Conservation (phyloP, 2,113 vertebrate species). For the Sapayoa aenigma region DNA sequence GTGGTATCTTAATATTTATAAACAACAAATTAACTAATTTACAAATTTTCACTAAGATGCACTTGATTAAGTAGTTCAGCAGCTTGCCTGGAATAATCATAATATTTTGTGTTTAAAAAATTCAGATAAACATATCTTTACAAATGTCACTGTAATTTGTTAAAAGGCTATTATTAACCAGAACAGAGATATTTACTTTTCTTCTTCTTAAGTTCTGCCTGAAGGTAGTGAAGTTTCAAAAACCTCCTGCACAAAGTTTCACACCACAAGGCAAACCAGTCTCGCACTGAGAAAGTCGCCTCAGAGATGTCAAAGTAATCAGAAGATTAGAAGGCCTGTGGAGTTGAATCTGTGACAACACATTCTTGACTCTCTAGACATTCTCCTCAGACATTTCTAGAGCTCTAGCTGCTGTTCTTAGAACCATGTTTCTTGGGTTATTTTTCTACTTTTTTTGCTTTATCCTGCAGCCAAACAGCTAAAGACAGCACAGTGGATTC, state of each 20-base stretch:
- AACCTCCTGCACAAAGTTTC: background rate
- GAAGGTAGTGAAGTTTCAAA: background rate
- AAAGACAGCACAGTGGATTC: background rate
- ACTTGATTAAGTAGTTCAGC: background rate
- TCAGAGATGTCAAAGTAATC: background rate
- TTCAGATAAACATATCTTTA: background rate
- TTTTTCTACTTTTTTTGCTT: background rate
- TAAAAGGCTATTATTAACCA: background rate
- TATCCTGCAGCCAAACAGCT: conserved; percentile 21
- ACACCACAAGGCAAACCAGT: background rate
- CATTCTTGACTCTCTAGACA: background rate
- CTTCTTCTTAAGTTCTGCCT: background rate
- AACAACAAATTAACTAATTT: background rate
- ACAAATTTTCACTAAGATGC: background rate
- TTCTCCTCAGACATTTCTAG: background rate
- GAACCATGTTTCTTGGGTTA: background rate
- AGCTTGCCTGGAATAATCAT: background rate
- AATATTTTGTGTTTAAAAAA: background rate
- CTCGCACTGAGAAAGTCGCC: background rate
- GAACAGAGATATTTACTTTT: background rate
- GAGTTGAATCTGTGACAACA: background rate
- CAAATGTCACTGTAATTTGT: background rate
- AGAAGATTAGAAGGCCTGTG: background rate
- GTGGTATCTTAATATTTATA: background rate
- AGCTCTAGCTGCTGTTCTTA: background rate